phyloP scores from a whole-genome alignment of 2,797 vertebrate genomes.

The Hippopotamyrus pictus region DNA sequence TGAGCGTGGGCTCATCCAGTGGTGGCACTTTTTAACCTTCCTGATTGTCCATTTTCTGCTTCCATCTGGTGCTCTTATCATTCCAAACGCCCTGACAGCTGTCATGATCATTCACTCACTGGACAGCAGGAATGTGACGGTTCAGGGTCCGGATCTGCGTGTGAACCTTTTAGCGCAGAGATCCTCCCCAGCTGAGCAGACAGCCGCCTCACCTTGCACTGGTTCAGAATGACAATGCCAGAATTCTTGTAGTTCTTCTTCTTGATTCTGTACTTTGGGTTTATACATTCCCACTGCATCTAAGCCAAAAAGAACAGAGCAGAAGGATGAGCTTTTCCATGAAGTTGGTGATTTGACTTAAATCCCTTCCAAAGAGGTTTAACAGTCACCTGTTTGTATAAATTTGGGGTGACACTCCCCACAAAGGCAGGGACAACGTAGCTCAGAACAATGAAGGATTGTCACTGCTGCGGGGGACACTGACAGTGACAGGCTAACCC shows the following conservation, averaged over 20 bases:
- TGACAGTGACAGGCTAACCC: not conserved
- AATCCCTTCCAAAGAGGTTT: slow-evolving; percentile 6
- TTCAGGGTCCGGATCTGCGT: not conserved
- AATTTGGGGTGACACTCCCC: not conserved
- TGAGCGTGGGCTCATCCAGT: not conserved
- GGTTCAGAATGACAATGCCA: slow-evolving; percentile 89
- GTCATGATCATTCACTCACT: not conserved
- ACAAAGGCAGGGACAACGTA: not conserved
- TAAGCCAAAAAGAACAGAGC: slow-evolving; percentile 8
- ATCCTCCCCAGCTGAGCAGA: not conserved
- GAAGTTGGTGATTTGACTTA: slow-evolving; percentile 16
- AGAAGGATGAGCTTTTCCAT: not conserved
- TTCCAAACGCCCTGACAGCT: not conserved
- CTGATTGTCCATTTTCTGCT: not conserved
- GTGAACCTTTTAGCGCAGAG: not conserved
- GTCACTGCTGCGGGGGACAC: not conserved
- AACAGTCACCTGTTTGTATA: slow-evolving; percentile 8
- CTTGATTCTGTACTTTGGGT: slow-evolving; percentile 91
- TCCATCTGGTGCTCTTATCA: not conserved
- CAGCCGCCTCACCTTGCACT: slow-evolving; percentile 77
- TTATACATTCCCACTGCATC: slow-evolving; percentile 93
- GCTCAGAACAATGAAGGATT: not conserved
- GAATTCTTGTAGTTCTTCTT: slow-evolving; percentile 98
- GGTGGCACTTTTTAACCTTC: not conserved
- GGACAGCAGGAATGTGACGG: not conserved